Base-by-base conservation (phyloP, 2,888 invertebrate genomes). In the Ctena decussata region DNA sequence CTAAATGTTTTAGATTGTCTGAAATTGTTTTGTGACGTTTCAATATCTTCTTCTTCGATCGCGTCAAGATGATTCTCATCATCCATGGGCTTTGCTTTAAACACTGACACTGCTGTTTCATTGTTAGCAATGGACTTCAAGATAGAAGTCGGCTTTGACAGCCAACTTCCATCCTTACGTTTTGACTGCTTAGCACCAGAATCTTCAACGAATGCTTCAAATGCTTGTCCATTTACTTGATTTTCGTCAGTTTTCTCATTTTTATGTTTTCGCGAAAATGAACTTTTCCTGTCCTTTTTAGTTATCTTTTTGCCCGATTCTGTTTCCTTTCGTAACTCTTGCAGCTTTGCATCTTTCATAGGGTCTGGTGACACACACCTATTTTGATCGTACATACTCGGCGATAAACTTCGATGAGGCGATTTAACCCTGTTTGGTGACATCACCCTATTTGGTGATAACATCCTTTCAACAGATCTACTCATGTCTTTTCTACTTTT, bases 41-140 rank as follows among this genome's bases (percentile, higher is more conserved):
- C 87, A 32, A 91, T 89, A 24, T 94, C 94, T 65, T 93, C 92
- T 69, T 91, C 91, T 18, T 92, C 90, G 49, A 90, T 87, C 18
- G 92, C 91, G 32, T 89, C 88, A 41, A 87, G 79, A 77, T 83
- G 77, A 46, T 72, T 83, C 37, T 89, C 84, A 24, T 91, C 89
- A 35, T 84, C 88, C 18, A 71, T 78, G 32, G 84, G 74, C 70
- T 89, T 91, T 21, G 90, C 86, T 85, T 91, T 90, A 76, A 91
- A 91, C 53, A 88, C 85, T 30, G 90, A 90, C 32, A 90, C 90
- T 37, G 88, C 72, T 8, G 90, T 90, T 78, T 90, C 91, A 69
- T 90, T 87, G 49, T 90, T 86, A 39, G 90, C 87, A 5, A 91
- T 85, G 27, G 89, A 89, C 77, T 89, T 90, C 11, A 91, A 32